Evolutionary conservation across 2,113 vertebrate species (phyloP).

Genomic region (Engystomops pustulosus): DNA sequence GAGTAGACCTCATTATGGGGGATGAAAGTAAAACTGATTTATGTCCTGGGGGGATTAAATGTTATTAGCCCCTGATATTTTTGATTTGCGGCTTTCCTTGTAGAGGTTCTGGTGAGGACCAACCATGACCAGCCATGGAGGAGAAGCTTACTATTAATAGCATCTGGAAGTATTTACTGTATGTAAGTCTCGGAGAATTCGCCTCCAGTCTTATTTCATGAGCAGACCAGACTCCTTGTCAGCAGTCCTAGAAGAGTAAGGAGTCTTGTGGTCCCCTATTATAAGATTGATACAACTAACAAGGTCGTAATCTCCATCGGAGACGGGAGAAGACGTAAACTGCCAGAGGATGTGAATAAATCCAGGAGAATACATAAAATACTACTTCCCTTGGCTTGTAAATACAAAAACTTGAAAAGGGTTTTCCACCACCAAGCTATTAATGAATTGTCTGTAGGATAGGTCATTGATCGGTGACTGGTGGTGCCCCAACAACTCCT

Average conservation of each 20-base stretch:
- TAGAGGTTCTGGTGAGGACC: not conserved
- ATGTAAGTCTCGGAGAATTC: not conserved
- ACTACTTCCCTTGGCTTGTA: not conserved
- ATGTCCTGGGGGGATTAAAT: not conserved
- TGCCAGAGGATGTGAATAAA: not conserved
- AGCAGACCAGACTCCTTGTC: conserved; percentile 9
- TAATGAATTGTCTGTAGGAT: no score
- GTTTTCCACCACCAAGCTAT: no score
- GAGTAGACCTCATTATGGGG: not conserved
- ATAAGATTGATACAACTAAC: not conserved
- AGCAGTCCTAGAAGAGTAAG: conserved; percentile 8
- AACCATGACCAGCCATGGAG: not conserved
- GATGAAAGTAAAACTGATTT: not conserved
- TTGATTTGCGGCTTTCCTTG: not conserved
- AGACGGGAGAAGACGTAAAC: not conserved
- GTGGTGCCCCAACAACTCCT: no score
- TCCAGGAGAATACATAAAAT: not conserved
- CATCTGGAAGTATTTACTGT: conserved; percentile 12
- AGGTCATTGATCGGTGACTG: no score
- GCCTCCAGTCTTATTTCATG: not conserved
- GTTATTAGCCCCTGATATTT: not conserved
- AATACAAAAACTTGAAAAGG: not conserved
- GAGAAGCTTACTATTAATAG: not conserved
- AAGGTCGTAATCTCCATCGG: not conserved
- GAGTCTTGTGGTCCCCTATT: not conserved